Evolutionary conservation across 2,113 vertebrate genomes (phyloP).

Genomic region (Vireo altiloquus): DNA sequence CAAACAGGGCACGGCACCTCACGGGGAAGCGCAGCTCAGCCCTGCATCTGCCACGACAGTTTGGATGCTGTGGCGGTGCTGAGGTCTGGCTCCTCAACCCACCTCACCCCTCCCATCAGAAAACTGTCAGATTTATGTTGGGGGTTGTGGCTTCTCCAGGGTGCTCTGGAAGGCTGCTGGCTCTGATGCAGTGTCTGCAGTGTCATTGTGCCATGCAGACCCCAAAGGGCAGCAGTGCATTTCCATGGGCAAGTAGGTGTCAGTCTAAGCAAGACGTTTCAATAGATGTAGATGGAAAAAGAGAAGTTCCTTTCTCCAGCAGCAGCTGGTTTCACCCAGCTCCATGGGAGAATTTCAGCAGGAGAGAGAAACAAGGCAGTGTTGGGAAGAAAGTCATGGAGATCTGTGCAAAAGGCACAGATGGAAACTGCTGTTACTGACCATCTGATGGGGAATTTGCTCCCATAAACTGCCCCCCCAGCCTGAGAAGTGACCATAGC

Average conservation of each 20-base stretch:
- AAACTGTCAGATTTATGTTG: neutral
- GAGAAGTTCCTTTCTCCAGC: neutral
- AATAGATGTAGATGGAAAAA: neutral
- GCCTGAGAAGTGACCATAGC: neutral
- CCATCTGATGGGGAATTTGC: neutral
- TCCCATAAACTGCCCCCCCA: neutral
- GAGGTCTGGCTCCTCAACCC: neutral
- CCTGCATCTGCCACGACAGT: neutral
- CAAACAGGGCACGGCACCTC: rapidly evolving
- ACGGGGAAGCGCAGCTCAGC: rapidly evolving
- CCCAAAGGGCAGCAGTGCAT: neutral
- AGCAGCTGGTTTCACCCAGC: neutral
- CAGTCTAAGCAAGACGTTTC: neutral
- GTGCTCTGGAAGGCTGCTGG: neutral
- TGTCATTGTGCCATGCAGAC: neutral
- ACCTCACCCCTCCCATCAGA: neutral
- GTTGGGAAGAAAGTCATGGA: neutral
- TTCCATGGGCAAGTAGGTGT: neutral
- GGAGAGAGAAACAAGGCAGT: neutral
- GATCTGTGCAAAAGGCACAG: neutral
- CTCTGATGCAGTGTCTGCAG: neutral
- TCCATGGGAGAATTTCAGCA: neutral
- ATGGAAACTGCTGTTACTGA: neutral
- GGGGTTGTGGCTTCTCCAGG: neutral
- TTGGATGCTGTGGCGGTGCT: neutral